Base-by-base conservation (phyloP, 2,797 vertebrate genomes). In the Danio jaintianensis region DNA sequence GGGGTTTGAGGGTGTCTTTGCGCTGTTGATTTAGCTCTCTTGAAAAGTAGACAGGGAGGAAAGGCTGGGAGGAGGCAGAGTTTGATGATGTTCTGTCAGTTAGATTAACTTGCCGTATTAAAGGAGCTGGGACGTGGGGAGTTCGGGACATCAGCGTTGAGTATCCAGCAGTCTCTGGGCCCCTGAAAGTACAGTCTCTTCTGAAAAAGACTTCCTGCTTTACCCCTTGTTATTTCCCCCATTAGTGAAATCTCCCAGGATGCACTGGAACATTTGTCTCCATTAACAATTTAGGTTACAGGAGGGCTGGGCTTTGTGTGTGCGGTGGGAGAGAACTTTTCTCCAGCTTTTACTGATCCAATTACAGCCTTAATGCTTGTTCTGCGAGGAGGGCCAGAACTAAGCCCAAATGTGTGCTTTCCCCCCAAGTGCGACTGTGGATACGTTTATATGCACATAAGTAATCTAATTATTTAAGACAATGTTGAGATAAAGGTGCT, bases 231-330 rank as follows among this genome's bases (percentile, higher is more conserved):
- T 90, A 58, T 85, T 89, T 86, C 79, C 85, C 89, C 90, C 89
- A 92, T 92, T 92, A 92, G 85, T 85, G 84, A 89, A 89, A 84
- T 90, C 91, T 92, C 92, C 88, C 89, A 92, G 93, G 91, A 91
- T 90, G 85, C 88, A 83, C 62, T 85, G 89, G 88, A 91, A 89
- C 90, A 93, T 93, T 93, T 93, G 92, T 93, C 93, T 93, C 92
- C 90, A 93, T 94, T 93, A 94, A 91, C 91, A 90, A 91, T 91
- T 90, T 91, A 89, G 89, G 90, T 91, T 92, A 89, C 90, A 90
- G 85, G 85, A 84, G 89, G 84, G 84, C 86, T 53, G 76, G 83
- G 89, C 80, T 85, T 88, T 88, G 89, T 61, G 56, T 36, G 84
- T 86, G 89, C 86, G 83, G 86, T 85, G 85, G 71, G 68, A 84